Percentiles rank a stretch among this genome's conserved stretches.
phyloP scores from a whole-genome alignment of 1,140 invertebrate genomes.

The Microplitis mediator region DNA sequence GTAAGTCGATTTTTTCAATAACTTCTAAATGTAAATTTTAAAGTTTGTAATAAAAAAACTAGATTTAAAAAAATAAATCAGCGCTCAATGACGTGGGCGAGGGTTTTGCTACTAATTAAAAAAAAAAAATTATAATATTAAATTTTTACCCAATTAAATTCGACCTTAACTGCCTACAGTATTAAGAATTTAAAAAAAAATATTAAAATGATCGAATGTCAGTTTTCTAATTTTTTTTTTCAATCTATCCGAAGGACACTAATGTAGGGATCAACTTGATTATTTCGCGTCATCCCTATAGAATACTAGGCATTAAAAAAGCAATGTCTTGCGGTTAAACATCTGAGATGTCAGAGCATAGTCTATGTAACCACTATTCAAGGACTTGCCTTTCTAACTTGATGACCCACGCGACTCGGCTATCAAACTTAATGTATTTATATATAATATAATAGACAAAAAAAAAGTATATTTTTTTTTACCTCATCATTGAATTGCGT shows the following conservation, averaged over 20 bases:
- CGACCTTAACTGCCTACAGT: too few relatives aligned
- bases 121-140: too few relatives aligned
- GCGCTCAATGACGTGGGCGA: too few relatives aligned
- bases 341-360: constrained; percentile 10
- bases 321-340: constrained; percentile 17
- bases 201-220: too few relatives aligned
- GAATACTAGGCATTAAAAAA: neutral
- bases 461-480: neutral
- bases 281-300: constrained; percentile 4
- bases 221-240: neutral
- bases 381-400: constrained; percentile 25
- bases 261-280: constrained; percentile 11
- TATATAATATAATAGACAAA: neutral
- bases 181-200: too few relatives aligned
- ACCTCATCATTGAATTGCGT: neutral
- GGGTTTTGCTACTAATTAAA: too few relatives aligned
- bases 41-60: too few relatives aligned
- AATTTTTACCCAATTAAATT: too few relatives aligned
- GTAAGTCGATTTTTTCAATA: too few relatives aligned
- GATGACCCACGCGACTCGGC: constrained; percentile 14
- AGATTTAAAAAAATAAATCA: too few relatives aligned
- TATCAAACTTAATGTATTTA: constrained; percentile 2
- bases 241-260: constrained; percentile 22
- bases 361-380: constrained; percentile 19
- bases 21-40: too few relatives aligned